Evolutionary conservation across 37 sponge, comb jelly and placozoan genomes (phyloP).

Genomic region (Dysidea cf. avara): DNA sequence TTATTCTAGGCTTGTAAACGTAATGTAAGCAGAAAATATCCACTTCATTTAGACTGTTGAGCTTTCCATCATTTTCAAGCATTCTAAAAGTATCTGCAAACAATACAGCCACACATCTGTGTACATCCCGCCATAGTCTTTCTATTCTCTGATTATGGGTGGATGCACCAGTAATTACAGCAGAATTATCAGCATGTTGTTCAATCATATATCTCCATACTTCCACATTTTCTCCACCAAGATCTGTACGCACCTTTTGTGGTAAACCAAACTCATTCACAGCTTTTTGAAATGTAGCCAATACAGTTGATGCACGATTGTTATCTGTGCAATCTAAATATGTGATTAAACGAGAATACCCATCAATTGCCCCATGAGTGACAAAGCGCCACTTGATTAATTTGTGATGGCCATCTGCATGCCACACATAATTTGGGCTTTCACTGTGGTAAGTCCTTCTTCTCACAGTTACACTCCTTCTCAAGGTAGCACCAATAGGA

Average conservation of each 20-base stretch:
- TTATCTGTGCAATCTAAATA: constrained; percentile 28
- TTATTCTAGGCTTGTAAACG: constrained; percentile 21
- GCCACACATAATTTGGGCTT: neutral
- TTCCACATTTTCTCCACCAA: constrained; percentile 43
- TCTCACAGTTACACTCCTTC: neutral
- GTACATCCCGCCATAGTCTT: constrained; percentile 45
- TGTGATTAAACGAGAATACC: constrained; percentile 32
- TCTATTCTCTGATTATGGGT: too few species aligned
- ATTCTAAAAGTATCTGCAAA: constrained; percentile 2
- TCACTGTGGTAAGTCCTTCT: neutral
- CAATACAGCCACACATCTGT: constrained; percentile 24
- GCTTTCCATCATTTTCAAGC: constrained; percentile 19
- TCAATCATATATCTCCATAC: constrained; percentile 40
- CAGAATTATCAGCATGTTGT: neutral
- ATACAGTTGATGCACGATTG: constrained; percentile 42
- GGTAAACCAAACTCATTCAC: constrained; percentile 19
- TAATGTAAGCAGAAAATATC: constrained; percentile 40
- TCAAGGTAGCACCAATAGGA: neutral
- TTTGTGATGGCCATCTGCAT: too few species aligned
- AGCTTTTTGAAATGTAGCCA: constrained; percentile 25
- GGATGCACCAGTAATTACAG: constrained; percentile 12
- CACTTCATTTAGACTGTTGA: constrained; percentile 25
- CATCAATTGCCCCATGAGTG: constrained; percentile 44
- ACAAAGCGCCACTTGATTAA: constrained; percentile 17
- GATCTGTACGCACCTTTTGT: constrained; percentile 22